phyloP scores from a whole-genome alignment of 1,140 invertebrate species.

The Conopomorpha cramerella region DNA sequence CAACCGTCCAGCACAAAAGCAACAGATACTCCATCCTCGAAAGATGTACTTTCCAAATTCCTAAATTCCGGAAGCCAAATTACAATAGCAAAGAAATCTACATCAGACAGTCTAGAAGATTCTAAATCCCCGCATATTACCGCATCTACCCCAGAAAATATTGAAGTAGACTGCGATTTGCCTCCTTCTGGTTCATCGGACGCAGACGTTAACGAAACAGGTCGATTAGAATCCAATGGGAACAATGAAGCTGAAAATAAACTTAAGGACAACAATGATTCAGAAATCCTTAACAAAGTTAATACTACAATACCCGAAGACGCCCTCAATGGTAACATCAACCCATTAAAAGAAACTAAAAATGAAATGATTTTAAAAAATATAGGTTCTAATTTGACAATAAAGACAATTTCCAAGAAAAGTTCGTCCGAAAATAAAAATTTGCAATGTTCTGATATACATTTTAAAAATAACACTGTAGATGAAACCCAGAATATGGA shows the following conservation, averaged over 20 bases:
- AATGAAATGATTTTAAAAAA: background rate
- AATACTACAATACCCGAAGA: background rate
- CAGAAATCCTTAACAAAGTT: background rate
- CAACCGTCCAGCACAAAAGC: no score
- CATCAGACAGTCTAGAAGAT: background rate
- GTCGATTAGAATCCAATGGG: background rate
- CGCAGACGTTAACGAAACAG: background rate
- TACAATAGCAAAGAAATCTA: slow-evolving; percentile 35
- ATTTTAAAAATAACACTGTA: no score
- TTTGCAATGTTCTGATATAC: no score
- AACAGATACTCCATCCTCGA: no score
- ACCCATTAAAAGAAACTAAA: background rate
- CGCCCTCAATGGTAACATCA: no score
- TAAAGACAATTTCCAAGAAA: slow-evolving; percentile 2
- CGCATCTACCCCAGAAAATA: background rate
- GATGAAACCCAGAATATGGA: no score
- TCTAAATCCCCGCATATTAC: background rate
- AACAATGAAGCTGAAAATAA: background rate
- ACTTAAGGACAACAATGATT: background rate
- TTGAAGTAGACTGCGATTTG: background rate
- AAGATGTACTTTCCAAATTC: slow-evolving; percentile 35
- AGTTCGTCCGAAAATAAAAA: no score
- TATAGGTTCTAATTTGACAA: slow-evolving; percentile 2
- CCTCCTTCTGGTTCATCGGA: background rate
- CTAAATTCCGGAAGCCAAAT: slow-evolving; percentile 37